Base-by-base conservation (phyloP, 2,113 vertebrate genomes). In the Agelaius phoeniceus region DNA sequence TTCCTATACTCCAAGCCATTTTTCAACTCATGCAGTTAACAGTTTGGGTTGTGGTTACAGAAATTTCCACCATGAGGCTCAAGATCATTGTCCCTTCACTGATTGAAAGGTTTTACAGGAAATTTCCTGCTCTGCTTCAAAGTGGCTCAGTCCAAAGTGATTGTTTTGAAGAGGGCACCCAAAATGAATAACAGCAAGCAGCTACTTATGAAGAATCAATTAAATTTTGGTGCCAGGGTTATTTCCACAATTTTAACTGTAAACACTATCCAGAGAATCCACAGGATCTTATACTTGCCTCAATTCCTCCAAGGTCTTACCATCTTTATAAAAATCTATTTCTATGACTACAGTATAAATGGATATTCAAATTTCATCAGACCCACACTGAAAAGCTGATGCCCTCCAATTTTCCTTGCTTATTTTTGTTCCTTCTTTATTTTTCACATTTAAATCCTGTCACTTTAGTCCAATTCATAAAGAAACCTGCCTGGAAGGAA, bases 131-230 rank as follows among this genome's bases (percentile, higher is more conserved):
- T 67, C 39, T 57, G 35, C 31, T 57, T 57, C 41, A 21, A 4
- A 0, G 0, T 4, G 46, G 22, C 31, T 54, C 37, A 13, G 63
- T 44, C 19, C 17, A 37, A 58, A 44, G 11, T 0, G 3, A 7
- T 15, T 49, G 5, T 22, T 21, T 2, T 10, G 26, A 82, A 59
- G 30, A 54, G 6, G 6, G 28, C 0, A 2, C 16, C 43, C 37
- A 31, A 67, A 76, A 30, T 0, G 3, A 13, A 55, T 9, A 52
- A 6, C 31, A 87, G 21, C 19, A 41, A 90, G 24, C 10, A 75
- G 7, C 7, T 84, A 12, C 51, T 48, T 4, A 7, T 1, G 7
- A 67, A 51, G 12, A 82, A 19, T 16, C 39, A 87, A 6, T 2
- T 1, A 27, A n/a, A 51, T 16, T n/a, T 26, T 15, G 35, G 17